phyloP scores from a whole-genome alignment of 2,113 vertebrate species.

The Machaerirhynchus nigripectus region DNA sequence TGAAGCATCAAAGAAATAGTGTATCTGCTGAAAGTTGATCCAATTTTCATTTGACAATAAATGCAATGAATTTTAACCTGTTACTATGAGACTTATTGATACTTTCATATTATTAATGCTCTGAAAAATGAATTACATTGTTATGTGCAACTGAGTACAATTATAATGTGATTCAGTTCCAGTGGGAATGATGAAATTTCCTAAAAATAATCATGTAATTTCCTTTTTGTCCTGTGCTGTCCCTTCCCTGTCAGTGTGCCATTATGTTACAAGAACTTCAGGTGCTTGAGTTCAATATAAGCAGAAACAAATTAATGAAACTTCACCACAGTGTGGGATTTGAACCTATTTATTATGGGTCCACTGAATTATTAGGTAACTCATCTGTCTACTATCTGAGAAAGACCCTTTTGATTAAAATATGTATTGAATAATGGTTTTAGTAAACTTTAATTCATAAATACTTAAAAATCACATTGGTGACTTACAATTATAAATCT shows the following conservation, averaged over 20 bases:
- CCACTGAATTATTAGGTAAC: conserved; percentile 35
- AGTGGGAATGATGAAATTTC: conserved; percentile 36
- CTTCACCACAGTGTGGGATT: background rate
- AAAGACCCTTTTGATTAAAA: conserved; percentile 17
- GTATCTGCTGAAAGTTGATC: background rate
- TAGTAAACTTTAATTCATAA: background rate
- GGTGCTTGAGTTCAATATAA: background rate
- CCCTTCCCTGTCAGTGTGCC: background rate
- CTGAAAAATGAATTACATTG: conserved; percentile 26
- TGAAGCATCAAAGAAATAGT: background rate
- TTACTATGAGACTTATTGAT: conserved; percentile 19
- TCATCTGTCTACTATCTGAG: background rate
- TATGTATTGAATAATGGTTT: background rate
- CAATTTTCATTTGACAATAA: background rate
- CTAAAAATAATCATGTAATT: conserved; percentile 53
- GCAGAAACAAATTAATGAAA: conserved; percentile 48
- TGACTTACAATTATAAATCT: background rate
- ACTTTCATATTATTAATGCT: conserved; percentile 15
- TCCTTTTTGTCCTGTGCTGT: background rate
- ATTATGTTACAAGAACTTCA: conserved; percentile 25
- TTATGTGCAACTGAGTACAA: conserved; percentile 28
- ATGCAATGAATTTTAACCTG: background rate
- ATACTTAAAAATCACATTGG: background rate
- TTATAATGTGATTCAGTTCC: conserved; percentile 22
- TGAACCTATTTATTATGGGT: conserved; percentile 11